Evolutionary conservation across 2,888 invertebrate genomes (phyloP), one percentile per base, ranked within the genome.

Genomic region (Embidobia sp.): DNA sequence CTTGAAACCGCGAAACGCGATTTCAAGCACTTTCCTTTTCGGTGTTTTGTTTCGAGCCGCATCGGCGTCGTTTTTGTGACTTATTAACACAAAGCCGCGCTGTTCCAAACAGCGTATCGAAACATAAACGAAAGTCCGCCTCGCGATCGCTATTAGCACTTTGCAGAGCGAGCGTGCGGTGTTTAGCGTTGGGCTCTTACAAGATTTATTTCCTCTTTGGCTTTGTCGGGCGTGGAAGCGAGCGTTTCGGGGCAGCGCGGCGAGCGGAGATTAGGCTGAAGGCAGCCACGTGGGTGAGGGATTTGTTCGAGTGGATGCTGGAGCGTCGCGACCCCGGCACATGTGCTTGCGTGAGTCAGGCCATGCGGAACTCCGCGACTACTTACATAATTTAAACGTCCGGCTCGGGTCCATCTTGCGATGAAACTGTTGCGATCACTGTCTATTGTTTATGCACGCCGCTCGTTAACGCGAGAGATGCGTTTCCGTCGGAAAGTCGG

Each of bases 331-430:
- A 64, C 75, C 76, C 61, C 48, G 63, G 74, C 78, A 72, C 79
- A 82, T 77, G 79, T 80, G 80, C 78, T 80, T 80, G 83, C 51
- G 81, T 77, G 79, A 75, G 63, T 70, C 72, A 67, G 53, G 31
- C 51, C 78, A 80, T 77, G 63, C 80, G 78, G 77, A 80, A 80
- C 81, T 79, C 73, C 77, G 67, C 44, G 75, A 77, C 67, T 82
- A 82, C 83, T 83, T 84, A 83, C 81, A 82, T 84, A 84, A 84
- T 84, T 83, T 79, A 84, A 83, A 80, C 83, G 81, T 81, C 80
- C 79, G 81, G 79, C 79, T 59, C 63, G 76, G 82, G 80, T 79
- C 77, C 80, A 74, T 79, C 67, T 79, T 73, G 59, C 67, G 70
- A 80, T 75, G 77, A 73, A 79, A 80, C 77, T 78, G 79, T 80